phyloP scores from a whole-genome alignment of 64 coral and sea anemone species.

The Anthopleura sola region DNA sequence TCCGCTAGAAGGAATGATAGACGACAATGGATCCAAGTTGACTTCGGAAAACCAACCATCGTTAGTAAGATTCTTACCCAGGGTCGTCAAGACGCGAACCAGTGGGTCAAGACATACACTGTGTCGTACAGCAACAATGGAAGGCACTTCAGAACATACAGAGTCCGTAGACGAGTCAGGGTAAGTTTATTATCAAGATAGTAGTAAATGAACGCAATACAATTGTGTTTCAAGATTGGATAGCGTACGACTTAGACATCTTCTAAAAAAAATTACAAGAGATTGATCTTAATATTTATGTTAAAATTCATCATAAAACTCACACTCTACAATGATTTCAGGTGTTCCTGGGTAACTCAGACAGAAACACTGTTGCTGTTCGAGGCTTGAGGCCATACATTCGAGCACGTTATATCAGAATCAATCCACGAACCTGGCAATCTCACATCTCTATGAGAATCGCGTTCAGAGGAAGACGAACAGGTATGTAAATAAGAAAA shows the following conservation, averaged over 20 bases:
- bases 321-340: not conserved
- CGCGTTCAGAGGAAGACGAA: not conserved
- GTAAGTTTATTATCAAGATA: no score
- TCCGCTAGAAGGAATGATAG: not conserved
- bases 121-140: no score
- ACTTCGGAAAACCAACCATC: not conserved
- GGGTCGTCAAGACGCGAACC: not conserved
- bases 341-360: constrained; percentile 51
- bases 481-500: no score
- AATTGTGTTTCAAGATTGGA: no score
- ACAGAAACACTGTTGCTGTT: not conserved
- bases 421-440: constrained; percentile 7
- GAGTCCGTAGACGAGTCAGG: no score
- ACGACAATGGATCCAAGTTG: constrained; percentile 15
- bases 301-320: no score
- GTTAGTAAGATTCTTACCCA: not conserved
- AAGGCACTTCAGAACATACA: no score
- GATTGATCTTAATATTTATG: no score
- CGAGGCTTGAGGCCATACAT: not conserved
- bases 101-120: not conserved
- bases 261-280: no score
- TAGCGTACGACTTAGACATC: not conserved
- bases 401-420: not conserved
- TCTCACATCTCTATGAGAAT: constrained; percentile 20
- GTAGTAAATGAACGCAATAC: not conserved